Evolutionary conservation across 2,113 vertebrate genomes (phyloP).

Genomic region (Onychorhynchus coronatus): DNA sequence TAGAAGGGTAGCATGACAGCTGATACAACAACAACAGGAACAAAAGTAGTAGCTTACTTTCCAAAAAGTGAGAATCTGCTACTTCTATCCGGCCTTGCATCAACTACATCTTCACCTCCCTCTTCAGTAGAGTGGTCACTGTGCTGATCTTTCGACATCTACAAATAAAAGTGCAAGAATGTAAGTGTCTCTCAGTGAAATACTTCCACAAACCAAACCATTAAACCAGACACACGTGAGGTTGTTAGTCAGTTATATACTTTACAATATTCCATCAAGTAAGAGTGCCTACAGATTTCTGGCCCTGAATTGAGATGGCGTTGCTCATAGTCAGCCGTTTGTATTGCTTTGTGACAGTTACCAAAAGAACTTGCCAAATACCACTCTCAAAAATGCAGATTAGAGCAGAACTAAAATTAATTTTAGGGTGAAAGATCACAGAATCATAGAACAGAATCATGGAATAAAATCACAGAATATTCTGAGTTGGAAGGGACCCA

Average conservation of each 20-base stretch:
- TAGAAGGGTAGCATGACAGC: background rate
- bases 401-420: background rate
- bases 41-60: constrained; percentile 54
- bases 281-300: background rate
- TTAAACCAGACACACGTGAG: background rate
- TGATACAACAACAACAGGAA: background rate
- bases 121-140: background rate
- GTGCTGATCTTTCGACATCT: constrained; percentile 5
- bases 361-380: background rate
- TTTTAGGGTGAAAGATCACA: background rate
- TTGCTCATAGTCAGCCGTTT: background rate
- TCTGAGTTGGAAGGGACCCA: background rate
- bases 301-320: background rate
- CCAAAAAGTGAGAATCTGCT: constrained; percentile 76
- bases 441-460: background rate
- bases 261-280: background rate
- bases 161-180: background rate
- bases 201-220: background rate
- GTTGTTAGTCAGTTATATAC: background rate
- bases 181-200: background rate
- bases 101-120: background rate
- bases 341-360: background rate
- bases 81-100: constrained; percentile 83
- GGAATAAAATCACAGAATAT: background rate
- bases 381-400: background rate